Percentiles rank a stretch among this genome's conserved stretches.
Evolutionary conservation across 2,888 invertebrate genomes (phyloP).

Genomic region (Chymomyza amoena): DNA sequence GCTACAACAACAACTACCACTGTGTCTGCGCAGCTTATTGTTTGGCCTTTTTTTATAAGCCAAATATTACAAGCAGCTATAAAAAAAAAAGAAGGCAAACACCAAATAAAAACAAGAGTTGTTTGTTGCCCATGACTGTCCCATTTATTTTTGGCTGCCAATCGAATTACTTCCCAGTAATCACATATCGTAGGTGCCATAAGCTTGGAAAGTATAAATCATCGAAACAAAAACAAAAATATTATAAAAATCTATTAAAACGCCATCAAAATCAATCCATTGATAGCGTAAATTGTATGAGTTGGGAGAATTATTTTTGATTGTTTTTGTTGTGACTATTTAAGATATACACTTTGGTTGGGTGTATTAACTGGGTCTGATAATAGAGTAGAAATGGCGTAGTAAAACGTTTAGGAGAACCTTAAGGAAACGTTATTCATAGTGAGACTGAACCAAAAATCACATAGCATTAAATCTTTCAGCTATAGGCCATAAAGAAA

Average conservation of each 20-base stretch:
- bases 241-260: background rate
- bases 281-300: background rate
- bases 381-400: no score
- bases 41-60: background rate
- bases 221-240: background rate
- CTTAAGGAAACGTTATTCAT: no score
- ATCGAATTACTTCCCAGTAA: constrained; percentile 18
- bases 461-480: no score
- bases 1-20: background rate
- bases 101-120: constrained; percentile 9
- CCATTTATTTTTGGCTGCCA: constrained; percentile 35
- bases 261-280: background rate
- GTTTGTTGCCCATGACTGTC: constrained; percentile 36
- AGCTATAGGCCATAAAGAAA: no score
- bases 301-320: background rate
- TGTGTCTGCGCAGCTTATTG: background rate
- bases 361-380: no score
- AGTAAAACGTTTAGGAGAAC: no score
- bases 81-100: background rate
- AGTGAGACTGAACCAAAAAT: no score
- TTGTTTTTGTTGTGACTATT: background rate
- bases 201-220: background rate
- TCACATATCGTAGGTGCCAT: constrained; percentile 9
- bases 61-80: background rate
- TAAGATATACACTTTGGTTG: no score